phyloP scores from a whole-genome alignment of 2,797 vertebrate genomes.

The Eurystomus glaucurus region DNA sequence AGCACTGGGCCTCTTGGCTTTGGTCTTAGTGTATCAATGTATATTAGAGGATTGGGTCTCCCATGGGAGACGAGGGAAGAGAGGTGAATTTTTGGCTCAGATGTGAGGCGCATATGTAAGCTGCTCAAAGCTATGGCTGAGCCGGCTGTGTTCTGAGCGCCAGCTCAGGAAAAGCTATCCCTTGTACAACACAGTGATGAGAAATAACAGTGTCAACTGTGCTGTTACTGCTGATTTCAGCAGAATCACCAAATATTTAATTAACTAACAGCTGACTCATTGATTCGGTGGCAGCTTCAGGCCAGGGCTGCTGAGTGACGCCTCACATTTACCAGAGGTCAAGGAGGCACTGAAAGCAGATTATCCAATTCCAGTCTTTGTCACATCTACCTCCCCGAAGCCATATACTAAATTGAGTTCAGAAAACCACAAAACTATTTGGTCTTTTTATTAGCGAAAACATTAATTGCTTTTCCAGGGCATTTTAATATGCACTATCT shows the following conservation, averaged over 20 bases:
- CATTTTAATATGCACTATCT: background rate
- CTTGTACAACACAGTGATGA: background rate
- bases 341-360: background rate
- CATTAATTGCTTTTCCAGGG: background rate
- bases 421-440: background rate
- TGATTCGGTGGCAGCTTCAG: background rate
- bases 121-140: background rate
- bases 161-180: background rate
- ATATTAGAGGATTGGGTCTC: background rate
- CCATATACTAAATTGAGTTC: background rate
- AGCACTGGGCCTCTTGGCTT: background rate
- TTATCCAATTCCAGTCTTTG: background rate
- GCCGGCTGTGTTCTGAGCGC: background rate
- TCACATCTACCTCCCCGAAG: background rate
- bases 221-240: background rate
- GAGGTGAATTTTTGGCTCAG: background rate
- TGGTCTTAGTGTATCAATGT: background rate
- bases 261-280: background rate
- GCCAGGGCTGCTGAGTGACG: background rate
- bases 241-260: background rate
- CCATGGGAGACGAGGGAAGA: rapidly evolving
- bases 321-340: background rate
- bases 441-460: background rate
- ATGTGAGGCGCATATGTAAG: rapidly evolving
- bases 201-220: background rate